Evolutionary conservation across 2,888 invertebrate species (phyloP), one percentile per base, ranked within the genome.

Genomic region (Lucinisca nassula): DNA sequence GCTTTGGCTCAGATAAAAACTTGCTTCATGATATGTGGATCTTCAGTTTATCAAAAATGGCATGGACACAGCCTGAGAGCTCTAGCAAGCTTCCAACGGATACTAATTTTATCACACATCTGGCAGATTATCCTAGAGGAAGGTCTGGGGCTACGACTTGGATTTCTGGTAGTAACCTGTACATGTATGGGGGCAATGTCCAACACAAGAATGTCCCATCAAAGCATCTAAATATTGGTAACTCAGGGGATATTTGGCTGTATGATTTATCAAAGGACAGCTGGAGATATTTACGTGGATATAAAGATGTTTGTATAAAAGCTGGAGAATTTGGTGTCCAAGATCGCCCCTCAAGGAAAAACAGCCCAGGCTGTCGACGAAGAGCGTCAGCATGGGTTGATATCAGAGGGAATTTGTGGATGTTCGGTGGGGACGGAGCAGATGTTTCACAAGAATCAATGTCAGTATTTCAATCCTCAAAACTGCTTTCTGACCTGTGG

Each of bases 401-500:
- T 76, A 55, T 79, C 8, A 77, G 72, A 10, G 86, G 87, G 14
- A 90, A 93, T 72, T 72, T 95, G 40, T 95, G 95, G 95, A 85
- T 95, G 91, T 94, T 94, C 89, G 95, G 94, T 8, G 95, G 95
- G 17, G 93, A 93, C 40, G 95, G 95, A 3, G 83, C 89, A 3
- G 93, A 93, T 67, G 75, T 73, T 6, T 76, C 80, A 6, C 45
- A 67, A n/a, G 81, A 82, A 8, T 90, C 92, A 0, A 58, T 91
- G 8, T 90, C 91, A 14, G 87, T 87, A n/a, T 83, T 84, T n/a
- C 67, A 85, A 27, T 84, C 88, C 37, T 88, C 91, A 10, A 92
- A 85, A 49, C 88, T 93, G 27, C 80, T 94, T 14, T 90, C 93
- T 30, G 94, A 94, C 82, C 61, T 93, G 21, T 94, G 94, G 94